Conservation (phyloP, 2,113 vertebrate genomes). For the Pogona vitticeps region DNA sequence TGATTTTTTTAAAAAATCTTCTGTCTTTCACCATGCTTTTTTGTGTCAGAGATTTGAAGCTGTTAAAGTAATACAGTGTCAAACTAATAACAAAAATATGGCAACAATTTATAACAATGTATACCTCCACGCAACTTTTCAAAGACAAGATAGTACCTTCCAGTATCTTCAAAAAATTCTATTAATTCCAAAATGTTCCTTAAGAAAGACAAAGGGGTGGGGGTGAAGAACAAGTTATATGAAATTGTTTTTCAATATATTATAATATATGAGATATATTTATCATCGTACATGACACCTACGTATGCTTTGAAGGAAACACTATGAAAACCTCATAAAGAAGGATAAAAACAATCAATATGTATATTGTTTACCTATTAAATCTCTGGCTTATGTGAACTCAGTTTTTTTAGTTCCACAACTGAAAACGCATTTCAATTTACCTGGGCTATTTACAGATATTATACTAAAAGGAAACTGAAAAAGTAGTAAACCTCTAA, state of each 20-base stretch:
- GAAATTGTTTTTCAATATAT: too few relatives aligned
- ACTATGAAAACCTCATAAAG: background rate
- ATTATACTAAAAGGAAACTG: background rate
- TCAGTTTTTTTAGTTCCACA: background rate
- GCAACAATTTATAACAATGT: conserved; percentile 41
- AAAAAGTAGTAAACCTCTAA: background rate
- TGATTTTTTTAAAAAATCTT: background rate
- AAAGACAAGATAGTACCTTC: conserved; percentile 96
- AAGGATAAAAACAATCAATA: background rate
- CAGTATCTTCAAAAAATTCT: conserved; percentile 95
- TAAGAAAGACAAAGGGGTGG: conserved; percentile 42
- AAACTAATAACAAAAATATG: conserved; percentile 18
- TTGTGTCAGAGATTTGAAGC: background rate
- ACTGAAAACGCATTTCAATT: background rate
- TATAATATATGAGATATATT: too few relatives aligned
- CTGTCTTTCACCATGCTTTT: background rate
- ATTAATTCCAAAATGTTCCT: conserved; percentile 97
- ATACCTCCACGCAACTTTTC: conserved; percentile 95
- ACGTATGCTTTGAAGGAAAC: background rate
- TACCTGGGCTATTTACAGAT: background rate
- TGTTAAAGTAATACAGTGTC: background rate
- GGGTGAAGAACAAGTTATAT: background rate
- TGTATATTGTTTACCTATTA: background rate
- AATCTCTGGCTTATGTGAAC: background rate
- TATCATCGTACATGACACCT: background rate